Evolutionary conservation across 2,888 invertebrate genomes (phyloP), one percentile per base, ranked within the genome.

Genomic region (Hybos culiciformis): DNA sequence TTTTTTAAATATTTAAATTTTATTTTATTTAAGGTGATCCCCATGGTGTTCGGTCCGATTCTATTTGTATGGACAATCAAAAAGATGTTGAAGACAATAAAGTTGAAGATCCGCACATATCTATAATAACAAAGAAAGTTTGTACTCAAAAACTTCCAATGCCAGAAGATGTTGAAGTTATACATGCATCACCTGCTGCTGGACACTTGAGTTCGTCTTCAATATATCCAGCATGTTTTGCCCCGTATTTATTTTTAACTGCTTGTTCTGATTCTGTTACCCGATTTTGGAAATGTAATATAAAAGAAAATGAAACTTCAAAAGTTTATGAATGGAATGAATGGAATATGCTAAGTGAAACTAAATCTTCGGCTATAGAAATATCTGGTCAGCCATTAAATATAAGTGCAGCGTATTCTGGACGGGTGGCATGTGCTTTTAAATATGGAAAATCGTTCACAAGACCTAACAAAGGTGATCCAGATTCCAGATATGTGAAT

Each of bases 171-270:
- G 92, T 94, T 8, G 88, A 91, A 61, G 85, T 96, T 5, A 81
- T 91, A 42, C 90, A 91, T 64, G 94, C 93, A 1, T 80, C 88
- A 0, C 91, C 94, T 0, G 90, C 96, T 0, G 97, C 96, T 1
- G 97, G 97, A 0, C 97, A 97, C 64, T 71, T 97, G 34, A 92
- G 94, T 60, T 96, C 96, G 0, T 92, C 97, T 0, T 93, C 93
- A 19, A 92, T 98, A 56, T 97, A 97, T 68, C 96, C 97, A 5
- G 96, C 96, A n/a, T 98, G 97, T 66, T 80, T 93, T 57, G 93
- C 97, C 0, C 97, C 97, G 0, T 98, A 96, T 62, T 87, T 93
- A 47, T 75, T 98, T 46, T 85, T 91, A 0, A 94, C 96, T 0
- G 93, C 94, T 2, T 97, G 96, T 60, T 84, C 90, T 11, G 97